Evolutionary conservation across 1,140 invertebrate species (phyloP).

Genomic region (Brachionus asplanchnoidis): DNA sequence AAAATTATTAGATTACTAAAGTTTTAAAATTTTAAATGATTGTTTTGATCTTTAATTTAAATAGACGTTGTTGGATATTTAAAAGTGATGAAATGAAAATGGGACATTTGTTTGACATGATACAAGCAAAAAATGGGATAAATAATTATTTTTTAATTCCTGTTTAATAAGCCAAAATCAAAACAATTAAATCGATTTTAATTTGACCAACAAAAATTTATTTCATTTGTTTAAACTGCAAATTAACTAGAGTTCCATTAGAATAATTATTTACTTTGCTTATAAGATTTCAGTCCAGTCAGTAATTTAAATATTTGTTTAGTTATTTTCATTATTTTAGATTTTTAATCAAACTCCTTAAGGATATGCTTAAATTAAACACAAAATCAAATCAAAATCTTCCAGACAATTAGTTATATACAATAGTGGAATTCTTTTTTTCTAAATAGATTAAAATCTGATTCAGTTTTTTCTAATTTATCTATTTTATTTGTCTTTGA

Average conservation of each 20-base stretch:
- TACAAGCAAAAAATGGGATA: no score
- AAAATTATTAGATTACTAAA: no score
- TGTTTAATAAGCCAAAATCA: not conserved
- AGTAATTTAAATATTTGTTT: not conserved
- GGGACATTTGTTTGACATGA: no score
- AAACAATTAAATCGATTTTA: not conserved
- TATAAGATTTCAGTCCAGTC: not conserved
- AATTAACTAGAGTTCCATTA: not conserved
- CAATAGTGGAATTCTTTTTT: not conserved
- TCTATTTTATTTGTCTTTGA: not conserved
- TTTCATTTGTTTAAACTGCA: not conserved
- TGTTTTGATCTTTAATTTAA: no score
- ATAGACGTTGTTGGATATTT: no score
- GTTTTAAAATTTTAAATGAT: no score
- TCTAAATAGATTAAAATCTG: not conserved
- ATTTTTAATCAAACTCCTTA: constrained; percentile 5
- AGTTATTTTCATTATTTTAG: not conserved
- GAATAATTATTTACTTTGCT: not conserved
- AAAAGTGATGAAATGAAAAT: no score
- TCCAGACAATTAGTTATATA: not conserved
- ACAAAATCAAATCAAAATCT: not conserved
- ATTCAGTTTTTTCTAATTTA: not conserved
- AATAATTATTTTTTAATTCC: no score
- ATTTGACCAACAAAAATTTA: not conserved
- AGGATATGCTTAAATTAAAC: constrained; percentile 20